Evolutionary conservation across 1,140 invertebrate genomes (phyloP).

Genomic region (Mya arenaria): DNA sequence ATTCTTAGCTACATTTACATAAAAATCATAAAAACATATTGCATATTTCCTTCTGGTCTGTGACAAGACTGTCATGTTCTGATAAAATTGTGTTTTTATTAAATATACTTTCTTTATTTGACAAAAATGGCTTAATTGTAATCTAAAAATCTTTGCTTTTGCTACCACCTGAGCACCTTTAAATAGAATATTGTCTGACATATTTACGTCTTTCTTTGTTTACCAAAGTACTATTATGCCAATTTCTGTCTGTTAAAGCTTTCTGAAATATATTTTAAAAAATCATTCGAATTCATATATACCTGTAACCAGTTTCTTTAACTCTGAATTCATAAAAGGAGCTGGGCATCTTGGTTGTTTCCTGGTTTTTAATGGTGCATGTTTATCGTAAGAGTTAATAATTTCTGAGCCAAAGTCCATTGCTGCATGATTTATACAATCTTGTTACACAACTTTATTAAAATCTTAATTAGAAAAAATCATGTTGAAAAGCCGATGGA

Average conservation of each 20-base stretch:
- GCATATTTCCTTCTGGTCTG: slow-evolving; percentile 20
- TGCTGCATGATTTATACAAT: not conserved
- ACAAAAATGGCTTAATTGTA: slow-evolving; percentile 39
- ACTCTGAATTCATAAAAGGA: slow-evolving; percentile 2
- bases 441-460: no score
- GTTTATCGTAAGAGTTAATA: no score
- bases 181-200: slow-evolving; percentile 18
- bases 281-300: not conserved
- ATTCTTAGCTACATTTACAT: slow-evolving; percentile 33
- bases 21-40: slow-evolving; percentile 41
- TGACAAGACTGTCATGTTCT: slow-evolving; percentile 19
- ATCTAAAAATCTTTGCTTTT: slow-evolving; percentile 17
- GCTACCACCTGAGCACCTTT: slow-evolving; percentile 12
- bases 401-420: slow-evolving; percentile 2
- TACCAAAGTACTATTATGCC: slow-evolving; percentile 15
- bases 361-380: no score
- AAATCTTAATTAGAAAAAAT: no score
- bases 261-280: not conserved
- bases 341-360: not conserved
- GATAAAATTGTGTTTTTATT: slow-evolving; percentile 1
- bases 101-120: not conserved
- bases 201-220: slow-evolving; percentile 9
- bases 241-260: no score
- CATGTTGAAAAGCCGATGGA: no score
- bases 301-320: slow-evolving; percentile 5